Evolutionary conservation across 2,888 invertebrate genomes (phyloP).

Genomic region (Creontiades dilutus): DNA sequence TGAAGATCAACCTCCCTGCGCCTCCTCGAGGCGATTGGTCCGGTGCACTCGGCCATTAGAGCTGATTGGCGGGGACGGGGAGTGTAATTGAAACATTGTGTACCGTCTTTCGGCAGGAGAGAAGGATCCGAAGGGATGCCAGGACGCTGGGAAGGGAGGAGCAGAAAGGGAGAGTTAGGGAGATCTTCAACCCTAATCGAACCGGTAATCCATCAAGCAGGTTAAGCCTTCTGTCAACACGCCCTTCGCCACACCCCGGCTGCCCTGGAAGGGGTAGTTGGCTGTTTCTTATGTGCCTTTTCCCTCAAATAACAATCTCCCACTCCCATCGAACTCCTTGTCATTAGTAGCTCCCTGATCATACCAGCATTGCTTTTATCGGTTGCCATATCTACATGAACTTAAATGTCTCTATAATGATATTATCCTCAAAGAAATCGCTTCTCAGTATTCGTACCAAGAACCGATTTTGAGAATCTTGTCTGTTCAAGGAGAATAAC

Average conservation of each 20-base stretch:
- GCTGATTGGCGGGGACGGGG: slow-evolving; percentile 61
- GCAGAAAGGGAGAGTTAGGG: neutral
- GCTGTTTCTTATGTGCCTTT: slow-evolving; percentile 45
- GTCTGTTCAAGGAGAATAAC: too few relatives aligned
- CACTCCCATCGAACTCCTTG: neutral
- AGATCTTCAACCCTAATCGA: slow-evolving; percentile 76
- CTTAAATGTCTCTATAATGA: too few relatives aligned
- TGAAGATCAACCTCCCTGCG: slow-evolving; percentile 40
- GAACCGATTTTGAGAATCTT: too few relatives aligned
- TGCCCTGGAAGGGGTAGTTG: neutral
- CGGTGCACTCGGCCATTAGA: slow-evolving; percentile 62
- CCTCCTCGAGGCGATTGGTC: slow-evolving; percentile 8
- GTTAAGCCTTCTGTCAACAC: slow-evolving; percentile 75
- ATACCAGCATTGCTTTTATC: too few relatives aligned
- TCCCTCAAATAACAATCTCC: neutral
- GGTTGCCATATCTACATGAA: too few relatives aligned
- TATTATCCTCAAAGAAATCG: too few relatives aligned
- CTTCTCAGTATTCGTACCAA: too few relatives aligned
- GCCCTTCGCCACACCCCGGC: slow-evolving; percentile 59
- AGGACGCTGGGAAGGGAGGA: neutral
- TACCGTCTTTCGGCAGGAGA: slow-evolving; percentile 35
- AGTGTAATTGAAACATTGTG: slow-evolving; percentile 72
- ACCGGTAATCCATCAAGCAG: slow-evolving; percentile 77
- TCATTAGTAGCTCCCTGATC: neutral
- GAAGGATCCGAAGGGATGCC: neutral